These are phyloP conservation scores for Drosophila seclusa DNA, from an alignment of 2,888 invertebrate species.

Conservation along the genomic window DNA sequence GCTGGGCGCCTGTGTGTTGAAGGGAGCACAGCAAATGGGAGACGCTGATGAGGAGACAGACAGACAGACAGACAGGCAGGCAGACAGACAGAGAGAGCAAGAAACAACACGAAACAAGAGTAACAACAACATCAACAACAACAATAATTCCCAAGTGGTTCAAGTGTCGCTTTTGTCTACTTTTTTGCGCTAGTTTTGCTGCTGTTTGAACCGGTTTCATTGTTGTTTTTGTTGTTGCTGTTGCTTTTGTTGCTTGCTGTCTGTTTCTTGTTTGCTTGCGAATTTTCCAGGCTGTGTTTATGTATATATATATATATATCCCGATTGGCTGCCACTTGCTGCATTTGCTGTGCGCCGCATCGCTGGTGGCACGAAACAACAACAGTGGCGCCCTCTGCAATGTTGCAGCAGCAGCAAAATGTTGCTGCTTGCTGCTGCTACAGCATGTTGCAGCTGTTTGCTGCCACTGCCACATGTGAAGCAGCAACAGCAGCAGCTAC, in stretches of 20 bases:
- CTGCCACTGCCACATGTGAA: constrained; percentile 62
- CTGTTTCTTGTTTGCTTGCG: constrained; percentile 65
- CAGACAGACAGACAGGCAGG: neutral
- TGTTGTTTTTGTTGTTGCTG: constrained; percentile 35
- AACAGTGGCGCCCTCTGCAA: constrained; percentile 83
- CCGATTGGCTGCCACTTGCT: constrained; percentile 47
- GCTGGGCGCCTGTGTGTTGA: constrained; percentile 60
- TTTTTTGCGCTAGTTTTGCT: constrained; percentile 71
- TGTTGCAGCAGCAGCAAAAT: constrained; percentile 75
- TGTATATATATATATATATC: constrained; percentile 10
- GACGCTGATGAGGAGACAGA: constrained; percentile 22
- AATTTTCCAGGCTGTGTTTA: constrained; percentile 66
- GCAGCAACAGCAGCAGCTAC: constrained; percentile 14
- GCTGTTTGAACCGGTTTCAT: constrained; percentile 41
- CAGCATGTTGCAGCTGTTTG: constrained; percentile 75
- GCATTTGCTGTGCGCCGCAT: constrained; percentile 77
- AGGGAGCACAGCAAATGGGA: constrained; percentile 63
- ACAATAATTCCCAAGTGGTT: constrained; percentile 23
- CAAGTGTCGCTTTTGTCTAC: constrained; percentile 69
- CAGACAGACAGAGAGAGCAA: neutral
- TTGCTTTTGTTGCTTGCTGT: constrained; percentile 25
- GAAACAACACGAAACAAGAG: constrained; percentile 5
- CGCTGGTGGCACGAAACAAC: constrained; percentile 84
- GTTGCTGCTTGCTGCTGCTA: constrained; percentile 65
- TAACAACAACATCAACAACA: neutral